phyloP scores from a whole-genome alignment of 2,888 invertebrate species.

The Campaea margaritaria region DNA sequence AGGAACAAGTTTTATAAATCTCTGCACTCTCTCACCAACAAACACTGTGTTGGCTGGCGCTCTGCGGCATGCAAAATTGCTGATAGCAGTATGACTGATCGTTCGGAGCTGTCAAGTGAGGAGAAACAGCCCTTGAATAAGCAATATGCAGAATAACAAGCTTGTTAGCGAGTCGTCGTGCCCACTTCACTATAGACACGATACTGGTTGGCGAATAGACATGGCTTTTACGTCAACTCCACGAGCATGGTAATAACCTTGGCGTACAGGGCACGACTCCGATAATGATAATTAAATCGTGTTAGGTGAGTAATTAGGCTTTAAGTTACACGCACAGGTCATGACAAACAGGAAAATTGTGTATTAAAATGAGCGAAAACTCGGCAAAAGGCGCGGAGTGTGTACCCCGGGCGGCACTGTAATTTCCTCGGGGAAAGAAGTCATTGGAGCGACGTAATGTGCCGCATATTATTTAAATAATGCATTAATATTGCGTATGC shows the following conservation, averaged over 20 bases:
- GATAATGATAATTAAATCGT: constrained; percentile 44
- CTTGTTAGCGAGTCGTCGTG: constrained; percentile 50
- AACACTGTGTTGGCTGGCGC: constrained; percentile 46
- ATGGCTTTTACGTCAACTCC: constrained; percentile 28
- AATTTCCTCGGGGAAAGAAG: constrained; percentile 46
- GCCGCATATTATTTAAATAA: constrained; percentile 58
- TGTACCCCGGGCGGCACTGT: constrained; percentile 36
- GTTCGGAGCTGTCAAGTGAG: constrained; percentile 42
- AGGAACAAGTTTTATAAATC: constrained; percentile 36
- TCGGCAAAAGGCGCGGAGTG: constrained; percentile 15
- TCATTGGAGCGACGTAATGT: constrained; percentile 45
- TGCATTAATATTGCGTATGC: constrained; percentile 61
- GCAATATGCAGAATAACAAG: constrained; percentile 51
- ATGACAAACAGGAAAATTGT: constrained; percentile 26
- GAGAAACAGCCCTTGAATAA: constrained; percentile 44
- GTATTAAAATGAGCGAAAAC: constrained; percentile 25
- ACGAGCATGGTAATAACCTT: constrained; percentile 47
- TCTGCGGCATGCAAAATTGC: constrained; percentile 63
- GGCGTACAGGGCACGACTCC: constrained; percentile 37
- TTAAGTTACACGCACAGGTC: constrained; percentile 21
- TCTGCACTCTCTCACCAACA: constrained; percentile 28
- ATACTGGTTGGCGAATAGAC: constrained; percentile 22
- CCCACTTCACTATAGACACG: constrained; percentile 47
- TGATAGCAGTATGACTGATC: constrained; percentile 62
- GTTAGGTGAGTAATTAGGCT: constrained; percentile 31